These are phyloP conservation scores for Rhinogobio ventralis DNA, from an alignment of 2,797 vertebrate genomes.

Conservation along the genomic window DNA sequence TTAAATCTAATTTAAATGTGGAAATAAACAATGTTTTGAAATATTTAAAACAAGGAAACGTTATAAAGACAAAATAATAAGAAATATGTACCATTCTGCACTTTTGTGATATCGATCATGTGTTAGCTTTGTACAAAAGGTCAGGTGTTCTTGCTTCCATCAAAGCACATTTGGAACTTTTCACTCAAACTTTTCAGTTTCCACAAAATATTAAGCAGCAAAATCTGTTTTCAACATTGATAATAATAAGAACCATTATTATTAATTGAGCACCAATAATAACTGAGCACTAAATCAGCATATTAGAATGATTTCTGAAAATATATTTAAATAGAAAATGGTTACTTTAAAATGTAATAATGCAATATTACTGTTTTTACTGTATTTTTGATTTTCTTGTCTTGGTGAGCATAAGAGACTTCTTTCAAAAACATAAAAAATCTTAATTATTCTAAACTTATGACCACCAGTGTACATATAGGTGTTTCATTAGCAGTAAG, in stretches of 20 bases:
- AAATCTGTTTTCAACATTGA: background rate
- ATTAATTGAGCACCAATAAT: too few species aligned
- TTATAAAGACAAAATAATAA: background rate
- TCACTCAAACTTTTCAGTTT: background rate
- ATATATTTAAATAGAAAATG: too few species aligned
- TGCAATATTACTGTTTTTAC: too few species aligned
- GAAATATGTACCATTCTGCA: background rate
- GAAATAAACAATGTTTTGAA: background rate
- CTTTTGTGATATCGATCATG: too few species aligned
- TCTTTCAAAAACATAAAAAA: too few species aligned
- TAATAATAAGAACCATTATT: background rate
- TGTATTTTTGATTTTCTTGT: too few species aligned
- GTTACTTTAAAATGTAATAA: too few species aligned
- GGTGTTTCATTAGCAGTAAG: background rate
- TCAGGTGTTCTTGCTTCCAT: background rate
- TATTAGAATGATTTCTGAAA: too few species aligned
- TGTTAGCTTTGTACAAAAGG: background rate
- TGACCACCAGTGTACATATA: too few species aligned
- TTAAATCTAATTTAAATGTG: background rate
- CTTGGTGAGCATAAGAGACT: too few species aligned
- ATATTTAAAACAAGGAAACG: conserved; percentile 3
- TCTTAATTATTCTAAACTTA: background rate
- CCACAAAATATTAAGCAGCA: background rate
- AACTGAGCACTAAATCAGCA: too few species aligned
- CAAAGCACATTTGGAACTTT: background rate